Percentiles rank a stretch among this genome's conserved stretches.
These are phyloP conservation scores for Oscarella lobularis DNA, from an alignment of 37 sponge, comb jelly and placozoan genomes.

Conservation along the genomic window DNA sequence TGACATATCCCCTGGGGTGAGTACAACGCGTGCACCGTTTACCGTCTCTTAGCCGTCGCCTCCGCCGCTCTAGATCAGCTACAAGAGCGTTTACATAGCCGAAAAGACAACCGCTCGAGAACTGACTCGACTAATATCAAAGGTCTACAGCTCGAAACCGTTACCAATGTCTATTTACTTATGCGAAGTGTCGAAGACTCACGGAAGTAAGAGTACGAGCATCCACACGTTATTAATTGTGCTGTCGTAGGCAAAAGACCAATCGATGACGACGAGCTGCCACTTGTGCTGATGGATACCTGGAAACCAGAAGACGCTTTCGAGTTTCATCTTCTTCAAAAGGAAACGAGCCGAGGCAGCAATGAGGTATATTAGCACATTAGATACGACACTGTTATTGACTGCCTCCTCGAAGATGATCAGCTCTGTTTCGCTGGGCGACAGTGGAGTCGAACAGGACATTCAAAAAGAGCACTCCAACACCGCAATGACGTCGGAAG, in stretches of 20 bases:
- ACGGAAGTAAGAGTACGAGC: not conserved
- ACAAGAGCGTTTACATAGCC: not conserved
- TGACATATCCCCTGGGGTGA: not conserved
- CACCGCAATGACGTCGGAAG: too few species aligned
- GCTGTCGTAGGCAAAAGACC: not conserved
- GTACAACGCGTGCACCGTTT: too few species aligned
- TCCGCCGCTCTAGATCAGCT: not conserved
- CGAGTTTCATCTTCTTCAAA: not conserved
- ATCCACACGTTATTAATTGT: not conserved
- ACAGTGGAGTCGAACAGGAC: conserved; percentile 1
- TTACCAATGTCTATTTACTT: not conserved
- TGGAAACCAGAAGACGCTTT: not conserved
- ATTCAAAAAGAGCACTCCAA: too few species aligned
- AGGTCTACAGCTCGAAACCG: not conserved
- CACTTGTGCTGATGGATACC: not conserved
- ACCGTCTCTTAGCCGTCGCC: too few species aligned
- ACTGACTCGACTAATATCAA: not conserved
- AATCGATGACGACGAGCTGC: not conserved
- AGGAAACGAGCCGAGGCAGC: too few species aligned
- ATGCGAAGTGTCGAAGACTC: not conserved
- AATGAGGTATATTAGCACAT: too few species aligned
- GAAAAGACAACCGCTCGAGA: not conserved
- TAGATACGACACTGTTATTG: not conserved
- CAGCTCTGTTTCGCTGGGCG: not conserved
- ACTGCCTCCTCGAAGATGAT: not conserved